Conservation (phyloP, 2,888 invertebrate genomes). For the Sphinx pinastri region DNA sequence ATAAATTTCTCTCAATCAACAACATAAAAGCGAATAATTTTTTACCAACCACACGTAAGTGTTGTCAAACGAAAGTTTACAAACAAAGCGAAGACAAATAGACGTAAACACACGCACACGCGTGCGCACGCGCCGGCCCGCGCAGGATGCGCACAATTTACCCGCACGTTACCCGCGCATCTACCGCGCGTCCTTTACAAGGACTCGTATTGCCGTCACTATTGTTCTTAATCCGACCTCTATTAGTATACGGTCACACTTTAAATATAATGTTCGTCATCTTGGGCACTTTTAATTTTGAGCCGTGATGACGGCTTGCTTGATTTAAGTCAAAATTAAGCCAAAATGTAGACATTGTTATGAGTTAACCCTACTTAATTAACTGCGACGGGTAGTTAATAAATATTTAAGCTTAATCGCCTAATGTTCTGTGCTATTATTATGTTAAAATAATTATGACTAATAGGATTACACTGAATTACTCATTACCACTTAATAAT, state of each 20-base stretch:
- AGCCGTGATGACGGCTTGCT: not conserved
- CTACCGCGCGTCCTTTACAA: conserved; percentile 36
- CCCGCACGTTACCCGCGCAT: conserved; percentile 37
- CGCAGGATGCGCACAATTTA: conserved; percentile 37
- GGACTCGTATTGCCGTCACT: conserved; percentile 29
- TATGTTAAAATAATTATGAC: not conserved
- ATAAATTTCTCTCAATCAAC: not conserved
- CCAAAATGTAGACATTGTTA: no score
- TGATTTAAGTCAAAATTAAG: no score
- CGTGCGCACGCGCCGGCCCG: conserved; percentile 31
- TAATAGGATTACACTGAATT: not conserved
- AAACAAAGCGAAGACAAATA: conserved; percentile 15
- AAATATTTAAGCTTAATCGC: no score
- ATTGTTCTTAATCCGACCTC: conserved; percentile 8
- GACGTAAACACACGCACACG: not conserved
- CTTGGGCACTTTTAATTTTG: conserved; percentile 5
- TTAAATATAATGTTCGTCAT: not conserved
- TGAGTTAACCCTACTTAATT: no score
- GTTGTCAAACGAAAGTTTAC: conserved; percentile 21
- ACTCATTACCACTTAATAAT: not conserved
- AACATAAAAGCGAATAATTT: not conserved
- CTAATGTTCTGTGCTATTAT: no score
- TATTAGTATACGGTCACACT: conserved; percentile 5
- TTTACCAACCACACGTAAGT: not conserved
- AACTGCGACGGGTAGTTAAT: no score